Conservation (phyloP, 2,113 vertebrate species). For the Aepyceros melampus region DNA sequence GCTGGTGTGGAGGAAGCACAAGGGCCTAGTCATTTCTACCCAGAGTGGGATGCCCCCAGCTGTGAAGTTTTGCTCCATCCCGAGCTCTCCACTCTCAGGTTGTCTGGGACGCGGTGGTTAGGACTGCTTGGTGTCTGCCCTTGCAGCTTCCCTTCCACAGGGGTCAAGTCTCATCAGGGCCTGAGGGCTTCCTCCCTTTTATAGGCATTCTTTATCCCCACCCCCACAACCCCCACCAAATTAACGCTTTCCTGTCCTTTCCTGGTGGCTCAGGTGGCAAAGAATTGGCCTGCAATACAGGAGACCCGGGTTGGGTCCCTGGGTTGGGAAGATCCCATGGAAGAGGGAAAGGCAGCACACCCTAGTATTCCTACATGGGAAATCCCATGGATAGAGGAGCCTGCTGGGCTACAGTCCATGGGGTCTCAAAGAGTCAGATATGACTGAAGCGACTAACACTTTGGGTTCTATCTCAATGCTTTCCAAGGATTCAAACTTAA, state of each 20-base stretch:
- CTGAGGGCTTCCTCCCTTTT: background rate
- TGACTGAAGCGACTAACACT: background rate
- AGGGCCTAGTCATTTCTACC: background rate
- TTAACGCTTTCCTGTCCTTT: background rate
- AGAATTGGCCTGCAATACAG: background rate
- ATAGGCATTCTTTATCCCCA: no score
- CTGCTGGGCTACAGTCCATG: background rate
- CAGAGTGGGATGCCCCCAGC: accelerated
- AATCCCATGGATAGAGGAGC: background rate
- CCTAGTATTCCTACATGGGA: background rate
- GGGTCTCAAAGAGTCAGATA: background rate
- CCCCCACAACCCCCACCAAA: accelerated
- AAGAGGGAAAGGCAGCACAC: background rate
- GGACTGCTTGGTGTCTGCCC: accelerated
- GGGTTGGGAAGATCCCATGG: background rate
- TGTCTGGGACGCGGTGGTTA: background rate
- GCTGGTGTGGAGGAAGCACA: background rate
- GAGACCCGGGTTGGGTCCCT: background rate
- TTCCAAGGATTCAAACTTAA: background rate
- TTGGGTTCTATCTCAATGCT: background rate
- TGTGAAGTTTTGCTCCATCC: background rate
- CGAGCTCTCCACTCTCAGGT: background rate
- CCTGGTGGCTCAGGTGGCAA: background rate
- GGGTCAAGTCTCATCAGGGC: background rate
- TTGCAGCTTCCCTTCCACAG: background rate